These are phyloP conservation scores for Oreochromis spilurus DNA, from an alignment of 2,113 vertebrate species.

Conservation along the genomic window DNA sequence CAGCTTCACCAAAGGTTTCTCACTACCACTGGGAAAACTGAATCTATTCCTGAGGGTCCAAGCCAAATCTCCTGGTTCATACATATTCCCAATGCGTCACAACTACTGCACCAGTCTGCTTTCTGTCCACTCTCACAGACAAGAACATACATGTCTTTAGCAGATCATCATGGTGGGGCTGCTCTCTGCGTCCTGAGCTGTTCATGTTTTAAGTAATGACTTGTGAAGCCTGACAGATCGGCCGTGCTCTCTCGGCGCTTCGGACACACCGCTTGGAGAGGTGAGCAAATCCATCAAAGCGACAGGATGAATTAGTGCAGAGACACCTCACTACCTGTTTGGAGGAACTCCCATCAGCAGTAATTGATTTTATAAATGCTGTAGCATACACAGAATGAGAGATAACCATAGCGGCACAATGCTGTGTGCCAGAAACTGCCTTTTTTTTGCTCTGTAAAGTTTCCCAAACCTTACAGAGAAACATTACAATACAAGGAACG, in stretches of 20 bases:
- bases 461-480: background rate
- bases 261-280: conserved; percentile 1
- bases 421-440: background rate
- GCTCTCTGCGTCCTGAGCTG: conserved; percentile 3
- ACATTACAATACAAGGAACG: background rate
- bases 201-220: conserved; percentile 62
- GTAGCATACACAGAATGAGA: conserved; percentile 15
- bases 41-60: background rate
- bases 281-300: conserved; percentile 65
- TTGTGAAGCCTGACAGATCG: conserved; percentile 62
- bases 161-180: background rate
- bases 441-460: background rate
- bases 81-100: background rate
- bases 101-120: background rate
- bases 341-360: conserved; percentile 57
- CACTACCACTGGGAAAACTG: background rate
- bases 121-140: background rate
- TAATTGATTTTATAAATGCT: conserved; percentile 62
- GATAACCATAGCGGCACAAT: background rate
- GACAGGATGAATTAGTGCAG: conserved; percentile 51
- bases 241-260: background rate
- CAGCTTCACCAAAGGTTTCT: background rate
- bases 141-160: background rate
- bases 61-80: background rate
- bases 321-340: conserved; percentile 61